Percentiles rank a stretch among this genome's conserved stretches.
phyloP scores from a whole-genome alignment of 2,888 invertebrate genomes.

The Athripsodes cinereus region DNA sequence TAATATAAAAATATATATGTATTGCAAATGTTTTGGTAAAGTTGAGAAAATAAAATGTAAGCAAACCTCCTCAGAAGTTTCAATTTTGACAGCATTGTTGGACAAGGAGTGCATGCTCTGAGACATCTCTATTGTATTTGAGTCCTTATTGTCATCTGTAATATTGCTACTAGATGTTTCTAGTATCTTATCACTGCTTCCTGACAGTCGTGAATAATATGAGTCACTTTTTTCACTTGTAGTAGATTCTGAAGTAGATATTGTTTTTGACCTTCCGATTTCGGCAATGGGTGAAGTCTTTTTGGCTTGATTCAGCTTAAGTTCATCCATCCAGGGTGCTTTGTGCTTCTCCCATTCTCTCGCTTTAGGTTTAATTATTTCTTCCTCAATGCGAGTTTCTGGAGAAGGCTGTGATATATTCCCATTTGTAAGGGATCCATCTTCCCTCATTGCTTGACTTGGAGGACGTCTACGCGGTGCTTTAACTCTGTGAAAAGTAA shows the following conservation, averaged over 20 bases:
- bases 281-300: constrained; percentile 46
- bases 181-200: constrained; percentile 37
- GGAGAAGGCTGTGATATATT: constrained; percentile 30
- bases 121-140: constrained; percentile 45
- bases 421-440: constrained; percentile 45
- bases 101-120: constrained; percentile 49
- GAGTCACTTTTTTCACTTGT: constrained; percentile 29
- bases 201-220: constrained; percentile 27
- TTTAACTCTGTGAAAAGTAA: constrained; percentile 39
- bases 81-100: constrained; percentile 42
- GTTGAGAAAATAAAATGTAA: no score
- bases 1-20: background rate
- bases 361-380: constrained; percentile 56
- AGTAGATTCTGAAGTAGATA: constrained; percentile 33
- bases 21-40: background rate
- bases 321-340: constrained; percentile 77
- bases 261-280: constrained; percentile 35
- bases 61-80: constrained; percentile 43
- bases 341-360: constrained; percentile 68
- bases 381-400: constrained; percentile 17
- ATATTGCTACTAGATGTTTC: constrained; percentile 42
- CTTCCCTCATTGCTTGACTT: constrained; percentile 48
- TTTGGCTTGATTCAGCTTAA: constrained; percentile 71
- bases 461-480: constrained; percentile 58
- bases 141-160: constrained; percentile 39